These are phyloP conservation scores for Tenebrio molitor DNA, from an alignment of 1,140 invertebrate species.

Conservation along the genomic window DNA sequence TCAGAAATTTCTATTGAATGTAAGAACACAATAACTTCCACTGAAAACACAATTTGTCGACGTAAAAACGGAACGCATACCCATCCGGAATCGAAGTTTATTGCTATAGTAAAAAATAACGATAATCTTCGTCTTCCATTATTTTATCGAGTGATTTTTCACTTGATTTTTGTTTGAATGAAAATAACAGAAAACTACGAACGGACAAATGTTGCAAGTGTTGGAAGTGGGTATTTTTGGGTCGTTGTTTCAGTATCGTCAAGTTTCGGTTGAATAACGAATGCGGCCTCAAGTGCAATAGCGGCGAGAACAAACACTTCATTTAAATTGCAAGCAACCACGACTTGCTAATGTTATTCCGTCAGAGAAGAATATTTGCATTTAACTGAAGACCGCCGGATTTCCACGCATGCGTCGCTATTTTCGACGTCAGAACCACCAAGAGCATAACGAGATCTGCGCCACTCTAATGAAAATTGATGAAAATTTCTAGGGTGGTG, in stretches of 20 bases:
- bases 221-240: too few species aligned
- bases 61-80: slow-evolving; percentile 21
- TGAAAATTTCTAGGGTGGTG: not conserved
- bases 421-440: slow-evolving; percentile 20
- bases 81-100: not conserved
- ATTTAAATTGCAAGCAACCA: slow-evolving; percentile 52
- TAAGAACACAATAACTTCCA: slow-evolving; percentile 40
- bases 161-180: too few species aligned
- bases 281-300: slow-evolving; percentile 49
- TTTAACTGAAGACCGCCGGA: slow-evolving; percentile 29
- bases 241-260: slow-evolving; percentile 10
- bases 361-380: slow-evolving; percentile 47
- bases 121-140: too few species aligned
- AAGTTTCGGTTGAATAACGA: slow-evolving; percentile 46
- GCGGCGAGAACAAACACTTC: slow-evolving; percentile 50
- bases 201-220: too few species aligned
- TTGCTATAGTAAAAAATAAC: too few species aligned
- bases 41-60: slow-evolving; percentile 39
- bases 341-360: slow-evolving; percentile 50
- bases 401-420: slow-evolving; percentile 22
- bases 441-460: slow-evolving; percentile 19
- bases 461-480: slow-evolving; percentile 16
- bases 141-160: slow-evolving; percentile 23
- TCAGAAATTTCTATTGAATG: slow-evolving; percentile 36
- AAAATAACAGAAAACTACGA: too few species aligned